These are phyloP conservation scores for Drymodes brunneopygia DNA, from an alignment of 2,113 vertebrate species.

Conservation along the genomic window DNA sequence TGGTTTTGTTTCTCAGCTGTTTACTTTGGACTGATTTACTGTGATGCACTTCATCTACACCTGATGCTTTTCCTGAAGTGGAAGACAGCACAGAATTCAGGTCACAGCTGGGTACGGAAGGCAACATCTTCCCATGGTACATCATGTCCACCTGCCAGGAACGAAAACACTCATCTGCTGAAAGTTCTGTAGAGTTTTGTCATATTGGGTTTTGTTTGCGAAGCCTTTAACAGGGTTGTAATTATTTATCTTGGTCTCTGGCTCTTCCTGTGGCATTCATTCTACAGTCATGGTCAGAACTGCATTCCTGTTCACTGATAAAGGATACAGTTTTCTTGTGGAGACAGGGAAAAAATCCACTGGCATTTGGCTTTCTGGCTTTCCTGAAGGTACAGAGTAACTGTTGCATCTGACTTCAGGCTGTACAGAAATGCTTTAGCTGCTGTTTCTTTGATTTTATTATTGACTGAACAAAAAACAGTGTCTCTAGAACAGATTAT, in stretches of 20 bases:
- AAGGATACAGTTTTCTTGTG: neutral
- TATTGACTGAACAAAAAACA: neutral
- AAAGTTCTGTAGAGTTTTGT: neutral
- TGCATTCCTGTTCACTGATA: neutral
- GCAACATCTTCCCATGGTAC: neutral
- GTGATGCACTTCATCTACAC: neutral
- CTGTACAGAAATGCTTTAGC: neutral
- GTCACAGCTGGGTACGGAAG: fast-evolving
- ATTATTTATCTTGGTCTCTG: constrained; percentile 20
- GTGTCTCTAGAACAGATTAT: neutral
- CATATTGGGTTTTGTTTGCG: neutral
- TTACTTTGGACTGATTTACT: neutral
- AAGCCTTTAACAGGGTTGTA: neutral
- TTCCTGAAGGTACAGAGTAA: neutral
- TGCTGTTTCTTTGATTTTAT: neutral
- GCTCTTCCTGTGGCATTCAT: neutral
- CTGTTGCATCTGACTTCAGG: neutral
- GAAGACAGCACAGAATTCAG: neutral
- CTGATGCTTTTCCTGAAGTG: neutral
- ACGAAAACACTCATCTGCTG: neutral
- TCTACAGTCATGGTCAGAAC: neutral
- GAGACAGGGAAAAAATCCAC: neutral
- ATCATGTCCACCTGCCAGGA: fast-evolving
- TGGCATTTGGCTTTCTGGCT: neutral
- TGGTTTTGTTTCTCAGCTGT: neutral